Percentiles rank a stretch among this genome's conserved stretches.
Evolutionary conservation across 2,113 vertebrate genomes (phyloP).

Genomic region (Pionites leucogaster): DNA sequence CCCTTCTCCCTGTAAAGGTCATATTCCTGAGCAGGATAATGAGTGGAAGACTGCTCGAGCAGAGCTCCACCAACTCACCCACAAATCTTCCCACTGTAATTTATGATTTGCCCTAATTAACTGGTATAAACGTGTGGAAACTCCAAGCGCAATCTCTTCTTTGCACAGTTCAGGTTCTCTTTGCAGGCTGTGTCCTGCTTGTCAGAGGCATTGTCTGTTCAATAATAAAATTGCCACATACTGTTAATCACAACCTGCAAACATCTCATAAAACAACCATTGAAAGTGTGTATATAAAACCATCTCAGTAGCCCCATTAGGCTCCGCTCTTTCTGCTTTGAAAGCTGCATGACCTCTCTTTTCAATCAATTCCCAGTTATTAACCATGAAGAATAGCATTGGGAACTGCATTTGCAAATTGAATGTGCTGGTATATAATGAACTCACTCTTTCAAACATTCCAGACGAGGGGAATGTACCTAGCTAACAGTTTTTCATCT

Average conservation of each 20-base stretch:
- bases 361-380: slow-evolving; percentile 52
- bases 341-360: slow-evolving; percentile 10
- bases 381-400: slow-evolving; percentile 2
- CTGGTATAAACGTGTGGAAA: background rate
- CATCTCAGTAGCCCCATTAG: background rate
- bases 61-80: background rate
- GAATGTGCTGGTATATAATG: background rate
- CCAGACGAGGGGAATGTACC: background rate
- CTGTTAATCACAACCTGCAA: background rate
- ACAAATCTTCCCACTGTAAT: background rate
- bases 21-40: background rate
- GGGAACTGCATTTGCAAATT: slow-evolving; percentile 34
- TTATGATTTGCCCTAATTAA: background rate
- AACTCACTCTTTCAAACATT: background rate
- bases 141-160: background rate
- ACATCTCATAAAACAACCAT: background rate
- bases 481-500: background rate
- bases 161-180: fast-evolving
- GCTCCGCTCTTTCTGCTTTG: background rate
- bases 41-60: background rate
- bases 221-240: background rate
- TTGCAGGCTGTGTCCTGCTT: background rate
- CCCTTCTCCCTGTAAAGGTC: background rate
- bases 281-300: background rate
- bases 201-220: background rate